Conservation (phyloP, 2,113 vertebrate genomes). For the Megaptera novaeangliae region DNA sequence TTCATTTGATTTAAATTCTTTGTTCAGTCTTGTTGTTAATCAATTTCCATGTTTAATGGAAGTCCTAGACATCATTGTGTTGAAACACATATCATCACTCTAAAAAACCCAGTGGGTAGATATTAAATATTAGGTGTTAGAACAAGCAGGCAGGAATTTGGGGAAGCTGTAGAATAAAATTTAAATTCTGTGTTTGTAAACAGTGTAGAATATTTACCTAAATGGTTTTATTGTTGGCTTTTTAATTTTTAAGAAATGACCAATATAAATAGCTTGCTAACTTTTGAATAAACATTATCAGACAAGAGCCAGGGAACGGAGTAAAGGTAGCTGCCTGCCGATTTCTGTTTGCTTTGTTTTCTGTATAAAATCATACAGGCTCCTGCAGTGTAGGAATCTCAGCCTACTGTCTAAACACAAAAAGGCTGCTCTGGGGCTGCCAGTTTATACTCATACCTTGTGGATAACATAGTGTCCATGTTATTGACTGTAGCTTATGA, state of each 20-base stretch:
- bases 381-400: neutral
- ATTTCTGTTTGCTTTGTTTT: constrained; percentile 1
- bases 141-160: constrained; percentile 12
- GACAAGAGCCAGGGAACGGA: neutral
- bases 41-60: neutral
- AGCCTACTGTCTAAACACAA: neutral
- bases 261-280: neutral
- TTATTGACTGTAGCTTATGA: neutral
- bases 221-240: neutral
- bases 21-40: neutral
- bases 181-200: constrained; percentile 8
- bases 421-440: neutral
- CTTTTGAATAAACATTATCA: neutral
- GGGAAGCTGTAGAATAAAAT: neutral
- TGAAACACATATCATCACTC: neutral
- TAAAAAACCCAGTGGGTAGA: neutral
- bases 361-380: neutral
- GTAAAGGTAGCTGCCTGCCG: neutral
- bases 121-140: neutral
- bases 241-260: neutral
- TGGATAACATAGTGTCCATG: neutral
- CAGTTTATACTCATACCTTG: neutral
- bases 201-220: neutral
- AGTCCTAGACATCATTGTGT: neutral
- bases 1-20: neutral